A percentile compares a stretch with the other conserved stretches of the same genome.
phyloP scores from a whole-genome alignment of 2,888 invertebrate genomes.

The Coremacera marginata region DNA sequence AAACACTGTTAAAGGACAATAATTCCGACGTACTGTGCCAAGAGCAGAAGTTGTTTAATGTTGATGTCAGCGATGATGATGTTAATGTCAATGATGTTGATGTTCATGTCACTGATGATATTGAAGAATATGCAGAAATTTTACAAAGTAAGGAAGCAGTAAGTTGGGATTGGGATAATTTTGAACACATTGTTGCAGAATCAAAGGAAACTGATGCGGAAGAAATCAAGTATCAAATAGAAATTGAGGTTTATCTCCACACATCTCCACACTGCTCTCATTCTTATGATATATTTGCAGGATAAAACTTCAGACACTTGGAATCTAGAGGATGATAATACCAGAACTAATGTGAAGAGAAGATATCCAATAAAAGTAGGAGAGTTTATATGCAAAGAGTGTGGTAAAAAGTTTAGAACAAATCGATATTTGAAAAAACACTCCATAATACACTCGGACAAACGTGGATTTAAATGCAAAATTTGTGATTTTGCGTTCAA shows the following conservation, averaged over 20 bases:
- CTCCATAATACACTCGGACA: not conserved
- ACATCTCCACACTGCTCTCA: too few species aligned
- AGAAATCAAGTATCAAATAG: too few species aligned
- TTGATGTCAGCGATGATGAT: not conserved
- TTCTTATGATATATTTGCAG: too few species aligned
- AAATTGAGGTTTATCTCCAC: too few species aligned
- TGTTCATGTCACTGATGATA: too few species aligned
- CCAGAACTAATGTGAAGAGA: constrained; percentile 34
- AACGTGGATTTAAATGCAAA: constrained; percentile 4
- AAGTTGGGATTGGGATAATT: too few species aligned
- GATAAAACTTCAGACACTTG: too few species aligned
- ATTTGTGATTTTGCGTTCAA: constrained; percentile 18
- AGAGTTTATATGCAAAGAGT: constrained; percentile 13
- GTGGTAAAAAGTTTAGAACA: not conserved
- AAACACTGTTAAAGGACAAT: too few species aligned
- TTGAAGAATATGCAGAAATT: too few species aligned
- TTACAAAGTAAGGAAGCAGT: too few species aligned
- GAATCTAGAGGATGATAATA: constrained; percentile 11
- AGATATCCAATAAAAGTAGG: not conserved
- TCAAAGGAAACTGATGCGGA: too few species aligned
- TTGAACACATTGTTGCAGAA: too few species aligned
- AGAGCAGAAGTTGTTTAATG: not conserved
- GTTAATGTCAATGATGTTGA: not conserved
- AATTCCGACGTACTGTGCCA: not conserved
- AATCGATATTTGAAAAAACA: not conserved